Percentiles rank a stretch among this genome's conserved stretches.
These are phyloP conservation scores for Latheticus oryzae DNA, from an alignment of 2,888 invertebrate species.

Conservation along the genomic window DNA sequence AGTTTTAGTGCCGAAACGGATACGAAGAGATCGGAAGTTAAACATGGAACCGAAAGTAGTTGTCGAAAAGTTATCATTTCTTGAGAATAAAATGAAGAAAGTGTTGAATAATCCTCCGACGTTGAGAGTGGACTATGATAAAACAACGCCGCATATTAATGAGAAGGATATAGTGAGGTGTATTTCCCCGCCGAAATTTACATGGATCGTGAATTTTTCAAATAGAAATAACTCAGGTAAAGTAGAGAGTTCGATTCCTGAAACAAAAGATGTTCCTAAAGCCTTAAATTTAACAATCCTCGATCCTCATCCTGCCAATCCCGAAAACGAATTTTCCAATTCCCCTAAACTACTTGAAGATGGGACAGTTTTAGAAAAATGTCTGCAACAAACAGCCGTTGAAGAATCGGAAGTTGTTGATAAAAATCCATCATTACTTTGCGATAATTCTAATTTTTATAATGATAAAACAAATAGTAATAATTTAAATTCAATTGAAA, in stretches of 20 bases:
- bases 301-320: conserved; percentile 5
- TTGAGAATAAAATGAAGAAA: conserved; percentile 37
- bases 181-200: conserved; percentile 25
- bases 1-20: conserved; percentile 6
- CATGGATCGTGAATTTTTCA: conserved; percentile 16
- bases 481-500: conserved; percentile 7
- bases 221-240: conserved; percentile 31
- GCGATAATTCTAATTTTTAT: conserved; percentile 41
- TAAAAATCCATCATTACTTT: conserved; percentile 26
- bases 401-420: conserved; percentile 12
- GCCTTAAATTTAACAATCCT: conserved; percentile 30
- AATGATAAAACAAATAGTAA: conserved; percentile 19
- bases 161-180: conserved; percentile 29
- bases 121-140: conserved; percentile 44
- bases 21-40: conserved; percentile 17
- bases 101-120: conserved; percentile 31
- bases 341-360: too few species aligned
- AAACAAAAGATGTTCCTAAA: conserved; percentile 6
- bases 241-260: conserved; percentile 16
- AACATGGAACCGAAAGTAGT: conserved; percentile 34
- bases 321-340: conserved; percentile 40
- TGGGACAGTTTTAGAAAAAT: conserved; percentile 28
- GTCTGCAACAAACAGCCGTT: conserved; percentile 19
- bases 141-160: conserved; percentile 36
- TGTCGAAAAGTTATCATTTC: conserved; percentile 33